phyloP scores from a whole-genome alignment of 2,113 vertebrate genomes.

The Saccopteryx leptura region DNA sequence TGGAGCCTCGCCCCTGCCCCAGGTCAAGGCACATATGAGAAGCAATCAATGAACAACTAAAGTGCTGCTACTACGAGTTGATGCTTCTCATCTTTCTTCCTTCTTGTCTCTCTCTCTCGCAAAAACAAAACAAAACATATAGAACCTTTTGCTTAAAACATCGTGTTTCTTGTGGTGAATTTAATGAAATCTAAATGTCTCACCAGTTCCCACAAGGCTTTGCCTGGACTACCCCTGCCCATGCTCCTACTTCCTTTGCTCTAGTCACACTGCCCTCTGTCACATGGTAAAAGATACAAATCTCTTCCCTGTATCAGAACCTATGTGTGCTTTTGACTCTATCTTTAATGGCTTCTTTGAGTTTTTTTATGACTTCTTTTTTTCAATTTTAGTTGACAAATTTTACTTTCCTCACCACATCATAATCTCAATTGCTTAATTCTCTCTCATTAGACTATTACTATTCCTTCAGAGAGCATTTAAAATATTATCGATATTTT shows the following conservation, averaged over 20 bases:
- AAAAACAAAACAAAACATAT: neutral
- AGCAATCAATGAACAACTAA: too few species aligned
- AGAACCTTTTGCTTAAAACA: conserved; percentile 2
- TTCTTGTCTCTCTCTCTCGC: too few species aligned
- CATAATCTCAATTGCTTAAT: neutral
- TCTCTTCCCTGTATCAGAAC: neutral
- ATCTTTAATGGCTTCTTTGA: neutral
- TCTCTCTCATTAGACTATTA: neutral
- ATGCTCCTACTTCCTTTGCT: neutral
- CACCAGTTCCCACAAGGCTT: neutral
- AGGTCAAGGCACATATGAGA: too few species aligned
- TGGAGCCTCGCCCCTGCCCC: too few species aligned
- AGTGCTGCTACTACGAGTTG: too few species aligned
- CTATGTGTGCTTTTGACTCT: neutral
- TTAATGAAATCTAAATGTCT: neutral
- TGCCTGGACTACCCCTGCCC: neutral
- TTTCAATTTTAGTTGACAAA: neutral
- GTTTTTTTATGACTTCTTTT: neutral
- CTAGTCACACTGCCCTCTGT: neutral
- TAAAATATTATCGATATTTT: neutral
- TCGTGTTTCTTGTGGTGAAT: neutral
- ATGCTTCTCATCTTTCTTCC: too few species aligned
- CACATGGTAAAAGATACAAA: neutral
- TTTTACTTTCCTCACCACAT: neutral
- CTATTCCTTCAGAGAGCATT: neutral